Conservation (phyloP, 2,113 vertebrate genomes). For the Rhipidura dahli region DNA sequence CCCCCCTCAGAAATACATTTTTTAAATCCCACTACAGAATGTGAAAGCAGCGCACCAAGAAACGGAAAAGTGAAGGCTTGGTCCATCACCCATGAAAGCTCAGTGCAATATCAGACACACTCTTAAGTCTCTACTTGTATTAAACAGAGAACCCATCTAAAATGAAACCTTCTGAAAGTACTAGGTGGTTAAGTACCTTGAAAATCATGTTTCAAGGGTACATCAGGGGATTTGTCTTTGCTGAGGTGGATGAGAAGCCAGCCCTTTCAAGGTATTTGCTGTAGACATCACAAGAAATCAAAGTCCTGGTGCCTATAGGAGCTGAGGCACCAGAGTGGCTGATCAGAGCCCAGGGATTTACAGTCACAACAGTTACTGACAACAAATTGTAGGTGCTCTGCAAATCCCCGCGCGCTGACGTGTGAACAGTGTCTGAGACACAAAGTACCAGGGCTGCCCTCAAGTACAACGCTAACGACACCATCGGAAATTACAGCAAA, state of each 20-base stretch:
- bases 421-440: neutral
- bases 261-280: slow-evolving; percentile 19
- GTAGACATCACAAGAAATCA: slow-evolving; percentile 46
- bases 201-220: slow-evolving; percentile 36
- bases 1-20: neutral
- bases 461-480: neutral
- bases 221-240: slow-evolving; percentile 35
- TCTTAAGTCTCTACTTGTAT: neutral
- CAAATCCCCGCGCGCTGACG: neutral
- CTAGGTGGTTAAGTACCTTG: slow-evolving; percentile 42
- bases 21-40: neutral
- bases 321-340: neutral
- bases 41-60: neutral
- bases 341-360: slow-evolving; percentile 4
- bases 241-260: slow-evolving; percentile 32
- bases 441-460: neutral
- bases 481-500: neutral
- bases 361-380: neutral
- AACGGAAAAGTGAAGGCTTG: neutral
- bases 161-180: slow-evolving; percentile 32
- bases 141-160: neutral
- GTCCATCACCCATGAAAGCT: neutral
- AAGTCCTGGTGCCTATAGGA: slow-evolving; percentile 19
- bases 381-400: neutral
- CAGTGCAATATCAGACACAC: neutral